These are phyloP conservation scores for Lateolabrax maculatus DNA, from an alignment of 2,797 vertebrate species.

Conservation along the genomic window DNA sequence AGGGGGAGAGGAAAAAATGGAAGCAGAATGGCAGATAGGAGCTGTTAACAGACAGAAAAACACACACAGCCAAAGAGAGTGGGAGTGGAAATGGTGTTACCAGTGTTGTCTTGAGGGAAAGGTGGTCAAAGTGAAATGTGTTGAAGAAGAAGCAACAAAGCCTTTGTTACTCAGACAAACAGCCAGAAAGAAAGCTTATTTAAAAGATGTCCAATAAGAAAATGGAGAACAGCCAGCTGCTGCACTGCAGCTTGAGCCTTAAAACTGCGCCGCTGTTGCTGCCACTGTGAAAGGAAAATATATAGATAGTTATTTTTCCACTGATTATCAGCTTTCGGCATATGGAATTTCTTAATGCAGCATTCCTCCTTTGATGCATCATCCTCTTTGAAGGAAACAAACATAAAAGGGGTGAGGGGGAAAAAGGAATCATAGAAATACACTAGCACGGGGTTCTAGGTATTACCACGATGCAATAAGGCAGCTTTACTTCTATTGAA, in stretches of 20 bases:
- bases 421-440: constrained; percentile 50
- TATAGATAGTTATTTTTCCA: constrained; percentile 41
- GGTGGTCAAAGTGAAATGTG: constrained; percentile 42
- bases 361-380: constrained; percentile 63
- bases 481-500: constrained; percentile 63
- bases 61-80: constrained; percentile 40
- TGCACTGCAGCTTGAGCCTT: constrained; percentile 5
- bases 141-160: constrained; percentile 23
- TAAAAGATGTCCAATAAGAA: constrained; percentile 36
- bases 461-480: constrained; percentile 48
- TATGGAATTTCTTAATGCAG: constrained; percentile 61
- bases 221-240: constrained; percentile 22
- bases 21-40: constrained; percentile 48
- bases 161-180: constrained; percentile 42
- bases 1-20: constrained; percentile 24
- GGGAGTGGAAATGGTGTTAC: constrained; percentile 25
- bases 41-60: constrained; percentile 50
- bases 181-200: constrained; percentile 7
- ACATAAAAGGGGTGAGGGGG: constrained; percentile 57
- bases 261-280: neutral
- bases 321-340: constrained; percentile 64
- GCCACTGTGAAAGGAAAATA: constrained; percentile 22
- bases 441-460: constrained; percentile 55
- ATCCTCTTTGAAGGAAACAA: constrained; percentile 67
- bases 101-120: constrained; percentile 39